Evolutionary conservation across 2,797 vertebrate species (phyloP), one percentile per base, ranked within the genome.

Genomic region (Decapterus maruadsi): DNA sequence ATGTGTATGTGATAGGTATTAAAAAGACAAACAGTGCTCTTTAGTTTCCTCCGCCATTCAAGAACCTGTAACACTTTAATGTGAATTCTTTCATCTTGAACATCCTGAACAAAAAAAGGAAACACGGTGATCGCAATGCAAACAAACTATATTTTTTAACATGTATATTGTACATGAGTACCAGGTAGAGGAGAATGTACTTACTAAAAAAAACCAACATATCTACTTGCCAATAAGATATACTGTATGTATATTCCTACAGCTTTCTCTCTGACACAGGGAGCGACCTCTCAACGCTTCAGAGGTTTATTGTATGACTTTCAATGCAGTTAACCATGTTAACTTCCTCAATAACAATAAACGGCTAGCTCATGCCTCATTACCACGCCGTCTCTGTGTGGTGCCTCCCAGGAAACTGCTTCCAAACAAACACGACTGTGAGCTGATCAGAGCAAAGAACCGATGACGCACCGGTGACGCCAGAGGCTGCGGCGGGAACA

Each of bases 91-190:
- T 93, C 93, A 90, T 87, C 89, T 84, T 92, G 77, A 94, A 92
- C 89, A 90, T 87, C 87, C 78, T 76, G 71, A 88, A 80, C 74
- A 87, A 84, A 87, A 34, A 83, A 57, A 82, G 22, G 13, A 90
- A 85, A 81, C 87, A 90, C 67, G 73, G 86, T 83, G 68, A 92
- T 87, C 87, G 83, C 92, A 89, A 92, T 94, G 93, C 93, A 94
- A 93, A 93, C 93, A 93, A 93, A 94, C 92, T 95, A 90, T 96
- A 95, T 96, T 96, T 96, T 95, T 96, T 90, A 95, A 96, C 92
- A 85, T 96, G 94, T 96, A 94, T 95, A 95, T 95, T 95, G 95
- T 95, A 95, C 93, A 94, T 94, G 93, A 95, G 89, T 93, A 92
- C 91, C 92, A 92, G 93, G 93, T 95, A 95, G 92, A 93, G 92